phyloP scores from a whole-genome alignment of 2,113 vertebrate genomes.

The Glaucidium brasilianum region DNA sequence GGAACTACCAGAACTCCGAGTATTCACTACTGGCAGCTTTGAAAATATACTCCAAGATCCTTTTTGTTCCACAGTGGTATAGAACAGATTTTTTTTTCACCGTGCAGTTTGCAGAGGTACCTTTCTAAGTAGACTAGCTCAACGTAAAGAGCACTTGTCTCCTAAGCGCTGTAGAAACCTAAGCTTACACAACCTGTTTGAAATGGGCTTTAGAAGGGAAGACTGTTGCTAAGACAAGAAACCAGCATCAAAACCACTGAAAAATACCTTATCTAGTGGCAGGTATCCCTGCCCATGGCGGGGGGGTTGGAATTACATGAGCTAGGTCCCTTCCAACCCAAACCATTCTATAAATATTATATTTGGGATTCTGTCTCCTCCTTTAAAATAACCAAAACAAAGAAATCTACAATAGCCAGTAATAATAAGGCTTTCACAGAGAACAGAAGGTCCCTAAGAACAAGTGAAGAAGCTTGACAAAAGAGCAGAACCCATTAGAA shows the following conservation, averaged over 20 bases:
- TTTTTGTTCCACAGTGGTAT: neutral
- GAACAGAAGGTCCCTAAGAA: neutral
- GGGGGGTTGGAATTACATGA: too few relatives aligned
- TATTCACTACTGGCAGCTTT: neutral
- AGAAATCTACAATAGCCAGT: neutral
- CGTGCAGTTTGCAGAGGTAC: neutral
- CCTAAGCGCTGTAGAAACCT: neutral
- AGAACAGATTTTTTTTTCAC: neutral
- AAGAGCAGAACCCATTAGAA: neutral
- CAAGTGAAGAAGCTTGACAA: neutral
- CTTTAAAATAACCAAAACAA: neutral
- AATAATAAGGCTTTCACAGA: neutral
- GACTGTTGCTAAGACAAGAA: neutral
- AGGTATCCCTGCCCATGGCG: too few relatives aligned
- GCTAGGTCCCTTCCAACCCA: too few relatives aligned
- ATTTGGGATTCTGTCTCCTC: neutral
- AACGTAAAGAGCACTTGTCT: neutral
- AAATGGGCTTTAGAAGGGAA: neutral
- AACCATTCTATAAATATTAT: neutral
- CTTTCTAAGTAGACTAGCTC: neutral
- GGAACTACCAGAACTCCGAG: neutral
- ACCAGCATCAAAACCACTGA: neutral
- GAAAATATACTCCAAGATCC: neutral
- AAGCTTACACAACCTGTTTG: neutral
- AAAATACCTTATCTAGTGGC: too few relatives aligned